phyloP scores from a whole-genome alignment of 2,797 vertebrate genomes.

The Lagorchestes hirsutus region DNA sequence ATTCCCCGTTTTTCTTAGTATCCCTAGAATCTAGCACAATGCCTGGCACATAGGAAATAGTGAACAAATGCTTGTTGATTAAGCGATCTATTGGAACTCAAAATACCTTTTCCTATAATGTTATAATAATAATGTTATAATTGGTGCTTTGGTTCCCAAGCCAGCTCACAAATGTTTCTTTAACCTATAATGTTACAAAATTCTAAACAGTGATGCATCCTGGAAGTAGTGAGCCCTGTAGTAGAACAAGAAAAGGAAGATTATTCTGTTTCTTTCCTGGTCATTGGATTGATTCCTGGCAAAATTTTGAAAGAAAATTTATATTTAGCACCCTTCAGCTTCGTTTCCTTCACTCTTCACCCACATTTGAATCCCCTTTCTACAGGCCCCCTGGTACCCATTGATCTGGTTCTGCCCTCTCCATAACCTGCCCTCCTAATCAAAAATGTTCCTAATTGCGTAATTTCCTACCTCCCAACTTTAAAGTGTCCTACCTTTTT shows the following conservation, averaged over 20 bases:
- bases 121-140: too few species aligned
- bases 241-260: not conserved
- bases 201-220: not conserved
- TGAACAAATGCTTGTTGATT: not conserved
- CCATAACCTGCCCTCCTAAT: not conserved
- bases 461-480: not conserved
- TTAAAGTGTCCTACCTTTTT: not conserved
- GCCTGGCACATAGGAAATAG: not conserved
- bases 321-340: not conserved
- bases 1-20: not conserved
- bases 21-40: not conserved
- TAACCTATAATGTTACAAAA: not conserved
- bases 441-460: not conserved
- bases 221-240: not conserved
- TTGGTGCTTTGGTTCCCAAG: not conserved
- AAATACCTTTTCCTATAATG: not conserved
- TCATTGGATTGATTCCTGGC: not conserved
- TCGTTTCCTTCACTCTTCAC: not conserved
- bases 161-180: not conserved
- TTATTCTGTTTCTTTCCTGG: not conserved
- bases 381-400: too few species aligned
- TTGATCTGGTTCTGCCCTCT: not conserved
- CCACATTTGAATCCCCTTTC: not conserved
- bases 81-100: not conserved
- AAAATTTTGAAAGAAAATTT: not conserved